phyloP scores from a whole-genome alignment of 1,140 invertebrate genomes.

The Eumaeus atala region DNA sequence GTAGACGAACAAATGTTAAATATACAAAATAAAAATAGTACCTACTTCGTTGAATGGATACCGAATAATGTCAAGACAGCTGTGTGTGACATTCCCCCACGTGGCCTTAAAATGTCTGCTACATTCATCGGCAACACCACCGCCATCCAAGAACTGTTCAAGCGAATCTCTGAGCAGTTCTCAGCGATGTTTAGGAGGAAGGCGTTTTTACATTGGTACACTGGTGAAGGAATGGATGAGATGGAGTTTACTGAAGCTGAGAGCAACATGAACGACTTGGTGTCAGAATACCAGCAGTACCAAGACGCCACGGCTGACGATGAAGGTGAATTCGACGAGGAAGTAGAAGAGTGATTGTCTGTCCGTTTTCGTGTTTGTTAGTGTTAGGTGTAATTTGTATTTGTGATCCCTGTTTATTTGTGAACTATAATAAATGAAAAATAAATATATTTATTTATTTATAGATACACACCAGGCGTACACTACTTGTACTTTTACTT shows the following conservation, averaged over 20 bases:
- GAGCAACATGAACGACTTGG: constrained; percentile 68
- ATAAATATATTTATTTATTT: too few species aligned
- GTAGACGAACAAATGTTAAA: too few species aligned
- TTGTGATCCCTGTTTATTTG: constrained; percentile 71
- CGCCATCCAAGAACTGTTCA: constrained; percentile 91
- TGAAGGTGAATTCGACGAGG: constrained; percentile 58
- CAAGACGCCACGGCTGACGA: constrained; percentile 82
- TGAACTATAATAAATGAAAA: too few species aligned
- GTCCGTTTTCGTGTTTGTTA: constrained; percentile 9
- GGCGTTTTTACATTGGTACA: constrained; percentile 85
- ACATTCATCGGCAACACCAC: constrained; percentile 94
- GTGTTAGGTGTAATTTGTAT: constrained; percentile 5
- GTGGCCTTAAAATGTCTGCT: constrained; percentile 46
- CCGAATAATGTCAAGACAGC: constrained; percentile 80
- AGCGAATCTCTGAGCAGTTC: constrained; percentile 90
- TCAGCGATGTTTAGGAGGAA: constrained; percentile 94
- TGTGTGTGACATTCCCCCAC: constrained; percentile 63
- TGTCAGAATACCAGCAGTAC: constrained; percentile 92
- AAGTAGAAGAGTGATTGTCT: constrained; percentile 66
- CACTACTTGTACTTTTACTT: too few species aligned
- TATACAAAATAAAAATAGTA: constrained; percentile 93
- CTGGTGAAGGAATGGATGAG: too few species aligned
- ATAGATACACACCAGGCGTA: too few species aligned
- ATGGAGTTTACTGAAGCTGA: too few species aligned
- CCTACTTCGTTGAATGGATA: constrained; percentile 95